Percentiles rank a stretch among this genome's conserved stretches.
phyloP scores from a whole-genome alignment of 2,888 invertebrate species.

The Encarsia formosa region DNA sequence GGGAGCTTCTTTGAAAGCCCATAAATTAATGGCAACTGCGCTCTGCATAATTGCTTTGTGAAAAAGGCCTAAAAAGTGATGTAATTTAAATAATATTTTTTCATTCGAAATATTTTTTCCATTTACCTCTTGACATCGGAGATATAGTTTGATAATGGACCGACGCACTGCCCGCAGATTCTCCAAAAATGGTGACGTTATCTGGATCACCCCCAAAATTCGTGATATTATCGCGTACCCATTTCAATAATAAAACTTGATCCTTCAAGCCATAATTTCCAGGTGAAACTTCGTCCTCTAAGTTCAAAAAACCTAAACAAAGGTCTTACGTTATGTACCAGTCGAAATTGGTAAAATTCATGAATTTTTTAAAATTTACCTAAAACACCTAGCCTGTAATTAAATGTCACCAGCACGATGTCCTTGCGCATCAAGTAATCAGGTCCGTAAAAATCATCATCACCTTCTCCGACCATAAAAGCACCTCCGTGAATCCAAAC shows the following conservation, averaged over 20 bases:
- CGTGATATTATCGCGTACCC: conserved; percentile 33
- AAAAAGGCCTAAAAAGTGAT: conserved; percentile 36
- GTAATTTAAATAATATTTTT: not conserved
- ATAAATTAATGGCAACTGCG: conserved; percentile 34
- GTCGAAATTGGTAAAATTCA: too few species aligned
- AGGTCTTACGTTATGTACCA: not conserved
- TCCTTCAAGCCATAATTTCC: conserved; percentile 39
- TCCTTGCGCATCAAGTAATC: conserved; percentile 41
- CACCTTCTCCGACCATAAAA: conserved; percentile 33
- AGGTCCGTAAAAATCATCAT: conserved; percentile 35
- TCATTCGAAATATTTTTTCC: not conserved
- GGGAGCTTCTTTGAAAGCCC: conserved; percentile 29
- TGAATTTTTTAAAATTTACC: not conserved
- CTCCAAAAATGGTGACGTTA: conserved; percentile 35
- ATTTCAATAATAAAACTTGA: conserved; percentile 32
- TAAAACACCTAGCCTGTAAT: conserved; percentile 12
- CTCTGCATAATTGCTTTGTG: conserved; percentile 44
- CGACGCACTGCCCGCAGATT: conserved; percentile 34
- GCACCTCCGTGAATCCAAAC: conserved; percentile 43
- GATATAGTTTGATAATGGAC: conserved; percentile 30
- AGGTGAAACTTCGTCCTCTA: conserved; percentile 28
- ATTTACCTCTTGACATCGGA: conserved; percentile 27
- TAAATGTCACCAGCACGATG: conserved; percentile 38
- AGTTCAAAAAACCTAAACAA: conserved; percentile 29
- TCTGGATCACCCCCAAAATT: conserved; percentile 35